A percentile compares a stretch with the other conserved stretches of the same genome.
Evolutionary conservation across 2,888 invertebrate genomes (phyloP).

Genomic region (Criorhina ranunculi): DNA sequence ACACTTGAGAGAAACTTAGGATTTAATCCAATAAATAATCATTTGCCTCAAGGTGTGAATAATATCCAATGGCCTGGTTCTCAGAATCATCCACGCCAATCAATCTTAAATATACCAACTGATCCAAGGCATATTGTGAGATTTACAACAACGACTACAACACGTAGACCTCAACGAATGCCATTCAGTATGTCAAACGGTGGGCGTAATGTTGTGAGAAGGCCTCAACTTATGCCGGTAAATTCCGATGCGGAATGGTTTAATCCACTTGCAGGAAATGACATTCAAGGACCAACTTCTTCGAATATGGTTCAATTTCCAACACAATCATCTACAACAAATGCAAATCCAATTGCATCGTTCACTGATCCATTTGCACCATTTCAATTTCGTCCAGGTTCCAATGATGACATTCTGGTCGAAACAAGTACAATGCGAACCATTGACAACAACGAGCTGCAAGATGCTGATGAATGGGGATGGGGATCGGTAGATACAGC

Average conservation of each 20-base stretch:
- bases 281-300: background rate
- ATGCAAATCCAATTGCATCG: conserved; percentile 63
- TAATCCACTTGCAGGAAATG: background rate
- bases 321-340: background rate
- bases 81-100: too few relatives aligned
- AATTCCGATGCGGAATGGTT: conserved; percentile 29
- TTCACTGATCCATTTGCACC: conserved; percentile 79
- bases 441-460: background rate
- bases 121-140: too few relatives aligned
- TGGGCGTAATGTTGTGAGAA: background rate
- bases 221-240: background rate
- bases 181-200: background rate
- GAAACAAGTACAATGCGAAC: conserved; percentile 12
- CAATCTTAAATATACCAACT: too few relatives aligned
- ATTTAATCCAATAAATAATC: too few relatives aligned
- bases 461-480: background rate
- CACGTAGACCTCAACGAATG: background rate
- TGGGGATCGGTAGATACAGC: conserved; percentile 11
- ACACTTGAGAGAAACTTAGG: too few relatives aligned
- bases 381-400: conserved; percentile 70
- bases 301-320: conserved; percentile 12
- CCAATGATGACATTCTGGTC: conserved; percentile 15
- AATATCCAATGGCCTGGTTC: too few relatives aligned
- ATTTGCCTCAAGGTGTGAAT: too few relatives aligned
- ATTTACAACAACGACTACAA: background rate